A percentile compares a stretch with the other conserved stretches of the same genome.
Evolutionary conservation across 1,140 invertebrate genomes (phyloP).

Genomic region (Mactra quadrangularis): DNA sequence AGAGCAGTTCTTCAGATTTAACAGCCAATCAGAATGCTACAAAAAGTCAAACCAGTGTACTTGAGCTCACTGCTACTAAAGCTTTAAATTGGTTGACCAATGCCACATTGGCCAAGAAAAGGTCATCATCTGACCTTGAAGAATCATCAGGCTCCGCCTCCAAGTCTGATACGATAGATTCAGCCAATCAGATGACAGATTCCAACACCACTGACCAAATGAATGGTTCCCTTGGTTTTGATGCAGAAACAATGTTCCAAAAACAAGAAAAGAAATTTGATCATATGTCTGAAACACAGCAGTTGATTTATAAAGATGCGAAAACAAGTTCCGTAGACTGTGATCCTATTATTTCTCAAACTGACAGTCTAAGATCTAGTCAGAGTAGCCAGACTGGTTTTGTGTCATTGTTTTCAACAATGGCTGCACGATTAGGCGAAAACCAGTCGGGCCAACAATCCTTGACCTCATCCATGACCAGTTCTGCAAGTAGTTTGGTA

Average conservation of each 20-base stretch:
- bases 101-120: constrained; percentile 34
- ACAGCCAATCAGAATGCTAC: constrained; percentile 27
- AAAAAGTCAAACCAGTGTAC: constrained; percentile 23
- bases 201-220: constrained; percentile 36
- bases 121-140: background rate
- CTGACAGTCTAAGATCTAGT: constrained; percentile 50
- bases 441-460: constrained; percentile 39
- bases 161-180: constrained; percentile 35
- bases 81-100: constrained; percentile 56
- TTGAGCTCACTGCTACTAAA: constrained; percentile 55
- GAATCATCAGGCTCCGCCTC: background rate
- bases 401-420: constrained; percentile 37
- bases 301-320: constrained; percentile 41
- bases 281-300: constrained; percentile 27
- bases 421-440: constrained; percentile 50
- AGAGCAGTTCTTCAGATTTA: constrained; percentile 10
- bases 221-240: constrained; percentile 21
- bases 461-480: constrained; percentile 54
- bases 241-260: constrained; percentile 1
- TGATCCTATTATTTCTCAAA: constrained; percentile 43
- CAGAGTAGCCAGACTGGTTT: constrained; percentile 47
- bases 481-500: constrained; percentile 53
- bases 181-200: constrained; percentile 41
- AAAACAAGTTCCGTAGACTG: constrained; percentile 43
- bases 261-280: background rate